These are phyloP conservation scores for Philotrypesis tridentata DNA, from an alignment of 1,140 invertebrate species.

Conservation along the genomic window DNA sequence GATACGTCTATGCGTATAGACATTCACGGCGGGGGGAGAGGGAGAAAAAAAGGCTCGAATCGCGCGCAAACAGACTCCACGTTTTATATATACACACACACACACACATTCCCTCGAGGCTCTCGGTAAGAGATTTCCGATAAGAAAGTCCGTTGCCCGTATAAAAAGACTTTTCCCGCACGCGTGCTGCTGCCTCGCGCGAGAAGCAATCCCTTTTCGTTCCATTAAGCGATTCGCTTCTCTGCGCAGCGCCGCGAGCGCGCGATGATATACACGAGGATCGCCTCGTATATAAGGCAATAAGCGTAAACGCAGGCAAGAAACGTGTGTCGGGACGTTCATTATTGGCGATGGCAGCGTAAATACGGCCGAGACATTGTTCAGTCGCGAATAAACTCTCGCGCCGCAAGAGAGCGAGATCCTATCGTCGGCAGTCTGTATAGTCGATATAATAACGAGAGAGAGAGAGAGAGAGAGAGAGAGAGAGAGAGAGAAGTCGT, in stretches of 20 bases:
- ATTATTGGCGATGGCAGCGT: too few relatives aligned
- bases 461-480: neutral
- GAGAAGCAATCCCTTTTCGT: neutral
- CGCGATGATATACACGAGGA: neutral
- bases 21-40: too few relatives aligned
- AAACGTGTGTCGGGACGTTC: neutral
- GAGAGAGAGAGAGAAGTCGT: neutral
- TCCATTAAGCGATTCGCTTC: conserved; percentile 5
- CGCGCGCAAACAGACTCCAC: neutral
- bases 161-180: conserved; percentile 8
- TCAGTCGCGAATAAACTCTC: conserved; percentile 46
- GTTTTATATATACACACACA: too few relatives aligned
- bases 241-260: too few relatives aligned
- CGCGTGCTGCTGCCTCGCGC: too few relatives aligned
- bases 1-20: neutral
- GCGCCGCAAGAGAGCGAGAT: neutral
- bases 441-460: neutral
- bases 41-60: neutral
- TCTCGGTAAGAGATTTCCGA: conserved; percentile 18
- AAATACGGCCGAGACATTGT: conserved; percentile 45
- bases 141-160: conserved; percentile 33
- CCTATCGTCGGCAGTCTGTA: neutral
- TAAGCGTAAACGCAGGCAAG: neutral
- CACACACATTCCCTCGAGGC: conserved; percentile 25
- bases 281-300: neutral